These are phyloP conservation scores for Xiphophorus birchmanni DNA, from an alignment of 2,797 vertebrate species.

Conservation along the genomic window DNA sequence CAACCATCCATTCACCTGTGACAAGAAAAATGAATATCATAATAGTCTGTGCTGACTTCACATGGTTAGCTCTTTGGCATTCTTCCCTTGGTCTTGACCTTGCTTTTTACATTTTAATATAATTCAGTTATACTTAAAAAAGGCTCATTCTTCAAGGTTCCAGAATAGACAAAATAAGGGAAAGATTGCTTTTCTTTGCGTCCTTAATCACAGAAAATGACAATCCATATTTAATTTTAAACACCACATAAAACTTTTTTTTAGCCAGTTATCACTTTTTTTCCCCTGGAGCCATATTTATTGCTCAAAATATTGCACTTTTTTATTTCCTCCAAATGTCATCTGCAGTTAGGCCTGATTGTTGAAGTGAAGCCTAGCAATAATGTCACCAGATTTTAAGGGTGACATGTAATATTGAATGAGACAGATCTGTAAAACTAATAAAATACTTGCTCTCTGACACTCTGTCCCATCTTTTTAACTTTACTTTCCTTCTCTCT, in stretches of 20 bases:
- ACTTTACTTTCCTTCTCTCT: neutral
- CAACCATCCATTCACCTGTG: neutral
- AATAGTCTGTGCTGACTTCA: neutral
- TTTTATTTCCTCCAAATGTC: conserved; percentile 23
- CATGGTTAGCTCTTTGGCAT: neutral
- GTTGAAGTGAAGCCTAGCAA: conserved; percentile 16
- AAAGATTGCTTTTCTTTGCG: neutral
- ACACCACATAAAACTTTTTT: neutral
- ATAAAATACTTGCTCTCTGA: conserved; percentile 15
- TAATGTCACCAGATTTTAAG: conserved; percentile 14
- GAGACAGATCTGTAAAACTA: conserved; percentile 30
- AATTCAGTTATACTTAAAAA: neutral
- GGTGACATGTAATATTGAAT: conserved; percentile 17
- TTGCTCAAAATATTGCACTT: conserved; percentile 10
- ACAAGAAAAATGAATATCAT: conserved; percentile 2
- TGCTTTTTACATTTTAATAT: neutral
- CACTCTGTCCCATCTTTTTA: conserved; percentile 10
- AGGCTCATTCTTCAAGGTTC: neutral
- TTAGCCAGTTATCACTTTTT: neutral
- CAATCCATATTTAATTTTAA: neutral
- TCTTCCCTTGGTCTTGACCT: neutral
- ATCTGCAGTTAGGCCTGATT: conserved; percentile 5
- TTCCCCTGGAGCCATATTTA: neutral
- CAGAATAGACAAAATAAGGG: neutral
- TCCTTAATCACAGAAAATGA: neutral